phyloP scores from a whole-genome alignment of 2,113 vertebrate species.

The Cinclus mexicanus region DNA sequence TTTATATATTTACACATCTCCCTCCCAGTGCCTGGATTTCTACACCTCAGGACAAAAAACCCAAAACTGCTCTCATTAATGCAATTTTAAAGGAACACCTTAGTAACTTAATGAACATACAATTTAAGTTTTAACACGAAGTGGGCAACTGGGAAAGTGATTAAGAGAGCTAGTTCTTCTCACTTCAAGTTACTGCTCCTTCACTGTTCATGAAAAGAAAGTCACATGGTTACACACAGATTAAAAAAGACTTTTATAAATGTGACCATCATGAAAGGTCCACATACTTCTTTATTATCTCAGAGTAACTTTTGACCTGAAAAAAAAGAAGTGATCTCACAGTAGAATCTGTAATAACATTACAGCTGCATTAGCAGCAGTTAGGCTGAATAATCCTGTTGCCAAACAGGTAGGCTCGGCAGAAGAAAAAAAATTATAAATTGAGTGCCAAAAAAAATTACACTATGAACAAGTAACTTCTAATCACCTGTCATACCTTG shows the following conservation, averaged over 20 bases:
- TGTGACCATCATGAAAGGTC: background rate
- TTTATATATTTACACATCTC: background rate
- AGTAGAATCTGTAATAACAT: background rate
- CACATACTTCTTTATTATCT: background rate
- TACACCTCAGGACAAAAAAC: background rate
- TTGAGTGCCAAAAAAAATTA: background rate
- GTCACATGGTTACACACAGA: background rate
- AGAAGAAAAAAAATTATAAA: background rate
- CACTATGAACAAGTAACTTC: background rate
- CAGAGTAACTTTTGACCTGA: background rate
- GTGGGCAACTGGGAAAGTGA: background rate
- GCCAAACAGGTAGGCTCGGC: background rate
- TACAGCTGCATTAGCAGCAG: rapidly evolving
- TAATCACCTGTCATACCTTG: background rate
- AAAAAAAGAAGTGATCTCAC: background rate
- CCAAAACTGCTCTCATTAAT: background rate
- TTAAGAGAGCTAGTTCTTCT: background rate
- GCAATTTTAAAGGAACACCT: background rate
- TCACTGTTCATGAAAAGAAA: background rate
- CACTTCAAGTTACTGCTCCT: background rate
- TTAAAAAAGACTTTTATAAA: background rate
- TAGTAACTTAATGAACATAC: background rate
- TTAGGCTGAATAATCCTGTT: background rate
- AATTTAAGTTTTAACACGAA: background rate
- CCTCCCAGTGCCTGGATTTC: background rate